phyloP scores from a whole-genome alignment of 2,888 invertebrate species.

The Sisyra nigra region DNA sequence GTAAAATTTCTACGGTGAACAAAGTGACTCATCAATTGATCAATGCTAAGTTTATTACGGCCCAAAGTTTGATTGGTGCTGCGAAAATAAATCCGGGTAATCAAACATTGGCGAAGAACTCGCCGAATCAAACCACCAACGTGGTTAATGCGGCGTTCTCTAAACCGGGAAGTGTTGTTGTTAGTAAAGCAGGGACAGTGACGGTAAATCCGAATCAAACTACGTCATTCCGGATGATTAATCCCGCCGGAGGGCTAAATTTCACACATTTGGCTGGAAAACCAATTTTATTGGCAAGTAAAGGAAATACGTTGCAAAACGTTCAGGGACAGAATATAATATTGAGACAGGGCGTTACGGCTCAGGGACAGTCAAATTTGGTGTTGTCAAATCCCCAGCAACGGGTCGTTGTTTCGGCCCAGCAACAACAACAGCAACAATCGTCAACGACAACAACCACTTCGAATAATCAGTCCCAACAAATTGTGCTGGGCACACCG shows the following conservation, averaged over 20 bases:
- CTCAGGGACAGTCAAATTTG: constrained; percentile 12
- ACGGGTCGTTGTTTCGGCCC: not conserved
- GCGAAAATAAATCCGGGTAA: constrained; percentile 16
- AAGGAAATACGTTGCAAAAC: constrained; percentile 19
- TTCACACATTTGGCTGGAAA: constrained; percentile 38
- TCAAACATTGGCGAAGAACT: not conserved
- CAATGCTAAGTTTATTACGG: constrained; percentile 29
- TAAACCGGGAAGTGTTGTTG: constrained; percentile 10
- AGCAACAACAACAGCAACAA: not conserved
- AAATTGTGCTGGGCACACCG: constrained; percentile 10
- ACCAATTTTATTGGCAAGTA: constrained; percentile 35
- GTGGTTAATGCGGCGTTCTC: constrained; percentile 3
- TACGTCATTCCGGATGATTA: constrained; percentile 30
- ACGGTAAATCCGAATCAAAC: constrained; percentile 11
- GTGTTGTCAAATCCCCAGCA: constrained; percentile 4
- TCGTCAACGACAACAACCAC: not conserved
- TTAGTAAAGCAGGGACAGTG: constrained; percentile 10
- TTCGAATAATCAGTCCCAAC: not conserved
- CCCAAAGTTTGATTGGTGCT: constrained; percentile 20
- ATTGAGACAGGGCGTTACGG: constrained; percentile 21
- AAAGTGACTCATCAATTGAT: constrained; percentile 27
- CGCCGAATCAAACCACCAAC: constrained; percentile 6
- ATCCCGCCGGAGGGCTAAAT: constrained; percentile 27
- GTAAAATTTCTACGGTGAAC: constrained; percentile 20
- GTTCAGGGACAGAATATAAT: constrained; percentile 29